Conservation (phyloP, 1,140 invertebrate species). For the Anoplolepis gracilipes region DNA sequence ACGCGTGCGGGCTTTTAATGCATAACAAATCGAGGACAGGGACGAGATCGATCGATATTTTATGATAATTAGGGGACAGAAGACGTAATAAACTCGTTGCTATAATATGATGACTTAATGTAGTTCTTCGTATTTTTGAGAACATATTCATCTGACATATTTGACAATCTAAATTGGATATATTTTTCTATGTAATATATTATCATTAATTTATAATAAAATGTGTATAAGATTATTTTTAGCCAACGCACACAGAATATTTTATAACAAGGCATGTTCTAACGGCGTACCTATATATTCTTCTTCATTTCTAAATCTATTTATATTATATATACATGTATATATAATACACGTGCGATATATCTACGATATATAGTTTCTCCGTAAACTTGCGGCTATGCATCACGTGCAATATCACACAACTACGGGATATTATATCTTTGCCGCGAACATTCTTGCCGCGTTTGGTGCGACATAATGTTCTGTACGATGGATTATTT, state of each 20-base stretch:
- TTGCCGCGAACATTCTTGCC: constrained; percentile 7
- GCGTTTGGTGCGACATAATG: neutral
- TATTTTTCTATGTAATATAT: neutral
- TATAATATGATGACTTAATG: constrained; percentile 18
- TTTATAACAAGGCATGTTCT: no score
- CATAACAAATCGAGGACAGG: neutral
- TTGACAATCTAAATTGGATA: neutral
- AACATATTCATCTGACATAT: neutral
- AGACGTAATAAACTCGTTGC: constrained; percentile 34
- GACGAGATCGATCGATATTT: constrained; percentile 36
- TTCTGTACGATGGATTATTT: constrained; percentile 36
- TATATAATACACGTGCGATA: no score
- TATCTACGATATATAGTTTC: neutral
- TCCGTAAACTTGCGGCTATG: constrained; percentile 21
- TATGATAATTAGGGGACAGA: constrained; percentile 34
- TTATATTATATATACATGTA: no score
- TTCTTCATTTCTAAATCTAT: neutral
- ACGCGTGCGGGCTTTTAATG: constrained; percentile 32
- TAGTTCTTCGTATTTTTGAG: neutral
- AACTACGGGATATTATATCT: constrained; percentile 29
- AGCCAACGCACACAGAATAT: neutral
- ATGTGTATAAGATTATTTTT: neutral
- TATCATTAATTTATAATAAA: neutral
- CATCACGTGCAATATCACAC: constrained; percentile 11
- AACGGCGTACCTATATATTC: neutral